Evolutionary conservation across 2,113 vertebrate genomes (phyloP).

Genomic region (Platysternon megacephalum): DNA sequence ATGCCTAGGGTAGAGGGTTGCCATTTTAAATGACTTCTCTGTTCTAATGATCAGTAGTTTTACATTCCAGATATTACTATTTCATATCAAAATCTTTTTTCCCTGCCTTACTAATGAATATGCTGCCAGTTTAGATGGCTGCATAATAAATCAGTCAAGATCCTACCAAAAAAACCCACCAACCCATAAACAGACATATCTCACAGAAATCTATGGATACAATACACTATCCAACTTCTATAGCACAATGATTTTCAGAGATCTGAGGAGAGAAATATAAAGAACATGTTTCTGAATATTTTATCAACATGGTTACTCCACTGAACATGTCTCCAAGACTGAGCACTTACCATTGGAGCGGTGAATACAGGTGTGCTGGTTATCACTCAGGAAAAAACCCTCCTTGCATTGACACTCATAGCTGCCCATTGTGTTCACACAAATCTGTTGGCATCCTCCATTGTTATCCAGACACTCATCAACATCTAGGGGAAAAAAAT

Average conservation of each 20-base stretch:
- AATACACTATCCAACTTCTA: neutral
- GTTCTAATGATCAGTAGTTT: neutral
- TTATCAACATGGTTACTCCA: neutral
- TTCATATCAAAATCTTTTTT: neutral
- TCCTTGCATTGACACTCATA: slow-evolving; percentile 95
- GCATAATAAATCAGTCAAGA: slow-evolving; percentile 6
- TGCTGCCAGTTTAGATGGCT: neutral
- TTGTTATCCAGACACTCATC: slow-evolving; percentile 97
- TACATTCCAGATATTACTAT: neutral
- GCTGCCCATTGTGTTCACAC: slow-evolving; percentile 97
- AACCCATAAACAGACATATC: neutral
- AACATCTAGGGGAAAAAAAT: slow-evolving; percentile 85
- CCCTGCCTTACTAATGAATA: neutral
- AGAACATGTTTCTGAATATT: neutral
- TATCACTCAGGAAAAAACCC: slow-evolving; percentile 97
- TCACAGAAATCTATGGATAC: neutral
- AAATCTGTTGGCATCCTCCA: slow-evolving; percentile 96
- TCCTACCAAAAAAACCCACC: neutral
- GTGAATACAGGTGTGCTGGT: slow-evolving; percentile 98
- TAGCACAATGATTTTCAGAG: neutral
- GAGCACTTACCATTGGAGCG: slow-evolving; percentile 91
- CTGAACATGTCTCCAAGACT: neutral
- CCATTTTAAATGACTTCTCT: neutral
- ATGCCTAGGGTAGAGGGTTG: neutral
- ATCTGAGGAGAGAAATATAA: neutral